Conservation (phyloP, 2,888 invertebrate species). For the Biston stratarius region DNA sequence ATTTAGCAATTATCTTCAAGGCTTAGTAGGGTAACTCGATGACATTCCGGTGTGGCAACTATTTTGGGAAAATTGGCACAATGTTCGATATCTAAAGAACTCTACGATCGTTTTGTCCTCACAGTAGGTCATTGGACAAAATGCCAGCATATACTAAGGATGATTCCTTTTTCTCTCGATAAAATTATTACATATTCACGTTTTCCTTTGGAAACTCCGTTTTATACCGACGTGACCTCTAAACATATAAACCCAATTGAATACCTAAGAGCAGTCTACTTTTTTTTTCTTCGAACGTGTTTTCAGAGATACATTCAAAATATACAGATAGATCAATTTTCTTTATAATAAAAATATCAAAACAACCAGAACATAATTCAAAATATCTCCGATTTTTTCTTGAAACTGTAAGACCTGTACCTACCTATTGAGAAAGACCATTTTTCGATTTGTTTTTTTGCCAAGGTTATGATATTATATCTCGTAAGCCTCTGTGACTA, state of each 20-base stretch:
- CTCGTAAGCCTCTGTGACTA: background rate
- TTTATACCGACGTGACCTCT: background rate
- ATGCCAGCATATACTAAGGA: background rate
- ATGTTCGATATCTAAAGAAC: constrained; percentile 9
- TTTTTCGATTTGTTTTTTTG: background rate
- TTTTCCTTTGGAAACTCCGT: constrained; percentile 2
- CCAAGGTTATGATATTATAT: background rate
- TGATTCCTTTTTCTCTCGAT: background rate
- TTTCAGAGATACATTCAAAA: no score
- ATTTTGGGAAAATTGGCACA: constrained; percentile 16
- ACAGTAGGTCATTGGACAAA: background rate
- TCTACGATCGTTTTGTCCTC: background rate
- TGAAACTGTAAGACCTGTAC: no score
- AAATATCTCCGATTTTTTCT: no score
- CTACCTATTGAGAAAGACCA: background rate
- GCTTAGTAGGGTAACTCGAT: constrained; percentile 13
- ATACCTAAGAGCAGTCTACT: no score
- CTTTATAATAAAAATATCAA: no score
- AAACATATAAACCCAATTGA: no score
- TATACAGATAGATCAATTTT: no score
- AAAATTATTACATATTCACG: background rate
- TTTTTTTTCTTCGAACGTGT: no score
- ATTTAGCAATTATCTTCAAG: constrained; percentile 1
- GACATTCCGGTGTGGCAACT: constrained; percentile 10
- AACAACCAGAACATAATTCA: no score